Conservation (phyloP, 2,113 vertebrate genomes). For the Leuciscus idus region DNA sequence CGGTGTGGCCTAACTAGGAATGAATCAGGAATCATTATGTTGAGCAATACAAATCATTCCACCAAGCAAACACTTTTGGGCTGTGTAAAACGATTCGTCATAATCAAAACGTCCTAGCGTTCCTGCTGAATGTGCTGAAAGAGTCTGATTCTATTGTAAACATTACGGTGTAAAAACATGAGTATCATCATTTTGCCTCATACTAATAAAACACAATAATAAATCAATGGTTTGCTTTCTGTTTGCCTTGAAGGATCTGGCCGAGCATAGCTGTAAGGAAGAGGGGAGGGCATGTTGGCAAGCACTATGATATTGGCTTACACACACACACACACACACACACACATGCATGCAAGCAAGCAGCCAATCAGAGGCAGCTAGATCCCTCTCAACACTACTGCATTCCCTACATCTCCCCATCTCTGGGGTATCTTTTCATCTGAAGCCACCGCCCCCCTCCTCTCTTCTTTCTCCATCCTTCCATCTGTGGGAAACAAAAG, state of each 20-base stretch:
- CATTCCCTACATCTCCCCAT: slow-evolving; percentile 49
- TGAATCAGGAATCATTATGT: background rate
- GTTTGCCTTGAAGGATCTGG: slow-evolving; percentile 28
- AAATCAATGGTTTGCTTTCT: slow-evolving; percentile 10
- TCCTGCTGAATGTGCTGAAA: background rate
- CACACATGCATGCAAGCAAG: background rate
- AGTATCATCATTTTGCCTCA: background rate
- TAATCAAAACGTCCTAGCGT: background rate
- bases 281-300: slow-evolving; percentile 1
- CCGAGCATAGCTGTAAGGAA: background rate
- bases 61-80: slow-evolving; percentile 18
- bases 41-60: slow-evolving; percentile 6
- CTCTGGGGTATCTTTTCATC: slow-evolving; percentile 54
- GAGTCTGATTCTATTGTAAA: slow-evolving; percentile 40
- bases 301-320: slow-evolving; percentile 31
- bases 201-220: slow-evolving; percentile 9
- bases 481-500: slow-evolving; percentile 59
- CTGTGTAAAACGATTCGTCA: slow-evolving; percentile 14
- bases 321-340: background rate
- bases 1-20: slow-evolving; percentile 24
- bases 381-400: slow-evolving; percentile 39
- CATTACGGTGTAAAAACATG: slow-evolving; percentile 22
- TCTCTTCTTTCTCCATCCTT: slow-evolving; percentile 36
- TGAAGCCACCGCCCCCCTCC: slow-evolving; percentile 14
- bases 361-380: slow-evolving; percentile 42